A percentile compares a stretch with the other conserved stretches of the same genome.
Evolutionary conservation across 2,888 invertebrate genomes (phyloP).

Genomic region (Mimas tiliae): DNA sequence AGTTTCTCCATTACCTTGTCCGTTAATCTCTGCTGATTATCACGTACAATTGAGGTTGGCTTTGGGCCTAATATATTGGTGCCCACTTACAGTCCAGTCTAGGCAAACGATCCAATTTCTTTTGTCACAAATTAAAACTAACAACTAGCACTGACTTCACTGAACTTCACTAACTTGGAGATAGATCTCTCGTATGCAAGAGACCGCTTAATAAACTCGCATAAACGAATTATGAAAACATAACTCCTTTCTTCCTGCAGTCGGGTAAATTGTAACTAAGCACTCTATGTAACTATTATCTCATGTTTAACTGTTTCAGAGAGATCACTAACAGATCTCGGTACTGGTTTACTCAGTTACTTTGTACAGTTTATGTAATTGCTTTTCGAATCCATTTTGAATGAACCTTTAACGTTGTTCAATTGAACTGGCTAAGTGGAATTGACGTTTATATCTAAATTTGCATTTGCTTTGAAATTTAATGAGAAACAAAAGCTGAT

Average conservation of each 20-base stretch:
- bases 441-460: constrained; percentile 7
- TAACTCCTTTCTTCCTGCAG: background rate
- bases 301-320: background rate
- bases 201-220: no score
- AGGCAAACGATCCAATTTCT: no score
- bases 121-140: no score
- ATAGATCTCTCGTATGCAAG: no score
- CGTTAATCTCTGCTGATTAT: no score
- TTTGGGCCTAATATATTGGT: no score
- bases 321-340: constrained; percentile 1
- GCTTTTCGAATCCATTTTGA: background rate
- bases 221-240: no score
- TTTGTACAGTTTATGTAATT: constrained; percentile 23
- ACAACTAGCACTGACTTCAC: no score
- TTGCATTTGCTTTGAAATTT: constrained; percentile 1
- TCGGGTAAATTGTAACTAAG: background rate
- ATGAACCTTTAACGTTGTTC: background rate
- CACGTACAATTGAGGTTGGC: no score
- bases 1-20: no score
- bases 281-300: background rate
- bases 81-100: no score
- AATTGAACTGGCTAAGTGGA: constrained; percentile 19
- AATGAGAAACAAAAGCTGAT: background rate
- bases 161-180: no score
- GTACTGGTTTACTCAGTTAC: background rate